A percentile compares a stretch with the other conserved stretches of the same genome.
These are phyloP conservation scores for Camelus dromedarius DNA, from an alignment of 2,113 vertebrate species.

Conservation along the genomic window DNA sequence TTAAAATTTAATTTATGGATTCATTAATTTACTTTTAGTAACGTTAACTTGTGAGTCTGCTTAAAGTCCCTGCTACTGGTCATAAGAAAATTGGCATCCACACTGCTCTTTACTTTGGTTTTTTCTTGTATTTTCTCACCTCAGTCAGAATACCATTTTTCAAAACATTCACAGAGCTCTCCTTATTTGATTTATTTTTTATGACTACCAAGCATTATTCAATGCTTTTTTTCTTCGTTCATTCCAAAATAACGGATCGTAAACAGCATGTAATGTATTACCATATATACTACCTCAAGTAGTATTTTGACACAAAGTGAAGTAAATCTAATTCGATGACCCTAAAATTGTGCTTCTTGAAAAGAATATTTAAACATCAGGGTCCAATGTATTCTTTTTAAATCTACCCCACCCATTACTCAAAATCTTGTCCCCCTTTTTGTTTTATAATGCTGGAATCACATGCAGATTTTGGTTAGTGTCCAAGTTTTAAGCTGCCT, in stretches of 20 bases:
- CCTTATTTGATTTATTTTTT: background rate
- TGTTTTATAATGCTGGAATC: background rate
- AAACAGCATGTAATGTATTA: background rate
- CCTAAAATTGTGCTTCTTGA: background rate
- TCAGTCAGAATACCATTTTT: background rate
- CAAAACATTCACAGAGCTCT: background rate
- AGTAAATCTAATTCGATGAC: background rate
- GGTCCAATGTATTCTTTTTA: background rate
- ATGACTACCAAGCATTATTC: background rate
- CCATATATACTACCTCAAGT: background rate
- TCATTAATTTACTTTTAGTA: background rate
- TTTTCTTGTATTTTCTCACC: background rate
- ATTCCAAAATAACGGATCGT: constrained; percentile 1
- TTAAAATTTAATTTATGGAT: background rate
- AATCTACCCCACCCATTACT: background rate
- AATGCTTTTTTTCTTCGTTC: background rate
- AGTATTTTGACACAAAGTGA: background rate
- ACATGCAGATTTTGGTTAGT: background rate
- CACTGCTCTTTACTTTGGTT: background rate
- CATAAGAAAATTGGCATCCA: background rate
- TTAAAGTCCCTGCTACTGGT: background rate
- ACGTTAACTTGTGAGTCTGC: background rate
- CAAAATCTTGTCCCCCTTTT: background rate
- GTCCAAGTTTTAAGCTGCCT: background rate
- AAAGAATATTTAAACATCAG: constrained; percentile 3